A percentile compares a stretch with the other conserved stretches of the same genome.
Evolutionary conservation across 2,888 invertebrate genomes (phyloP).

Genomic region (Calameuta filiformis): DNA sequence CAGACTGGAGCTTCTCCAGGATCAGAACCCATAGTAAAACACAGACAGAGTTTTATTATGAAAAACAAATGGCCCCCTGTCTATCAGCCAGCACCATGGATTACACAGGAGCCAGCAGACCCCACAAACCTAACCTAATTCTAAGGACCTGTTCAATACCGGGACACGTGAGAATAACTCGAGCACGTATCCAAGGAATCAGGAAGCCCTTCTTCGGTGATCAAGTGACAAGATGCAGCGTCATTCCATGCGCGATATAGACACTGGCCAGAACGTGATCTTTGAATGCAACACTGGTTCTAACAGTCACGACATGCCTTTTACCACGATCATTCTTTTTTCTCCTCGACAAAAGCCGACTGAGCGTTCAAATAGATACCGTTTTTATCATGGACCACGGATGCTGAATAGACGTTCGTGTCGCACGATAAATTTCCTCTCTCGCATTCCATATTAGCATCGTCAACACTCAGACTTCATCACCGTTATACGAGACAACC

Average conservation of each 20-base stretch:
- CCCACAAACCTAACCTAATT: not conserved
- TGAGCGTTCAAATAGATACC: not conserved
- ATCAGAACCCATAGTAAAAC: constrained; percentile 2
- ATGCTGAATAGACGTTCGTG: not conserved
- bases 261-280: constrained; percentile 1
- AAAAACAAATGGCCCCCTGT: constrained; percentile 32
- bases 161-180: not conserved
- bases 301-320: constrained; percentile 1
- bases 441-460: not conserved
- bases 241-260: not conserved
- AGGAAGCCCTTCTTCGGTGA: not conserved
- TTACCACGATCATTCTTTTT: not conserved
- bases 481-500: not conserved
- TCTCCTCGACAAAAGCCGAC: not conserved
- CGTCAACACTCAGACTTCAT: not conserved
- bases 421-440: not conserved
- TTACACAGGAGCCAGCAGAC: constrained; percentile 13
- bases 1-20: not conserved
- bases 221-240: not conserved
- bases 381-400: not conserved
- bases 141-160: not conserved
- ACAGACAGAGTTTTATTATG: constrained; percentile 23
- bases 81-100: constrained; percentile 23
- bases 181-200: not conserved
- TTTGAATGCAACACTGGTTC: not conserved